Base-by-base conservation (phyloP, 1,140 invertebrate species). In the Papilio machaon region DNA sequence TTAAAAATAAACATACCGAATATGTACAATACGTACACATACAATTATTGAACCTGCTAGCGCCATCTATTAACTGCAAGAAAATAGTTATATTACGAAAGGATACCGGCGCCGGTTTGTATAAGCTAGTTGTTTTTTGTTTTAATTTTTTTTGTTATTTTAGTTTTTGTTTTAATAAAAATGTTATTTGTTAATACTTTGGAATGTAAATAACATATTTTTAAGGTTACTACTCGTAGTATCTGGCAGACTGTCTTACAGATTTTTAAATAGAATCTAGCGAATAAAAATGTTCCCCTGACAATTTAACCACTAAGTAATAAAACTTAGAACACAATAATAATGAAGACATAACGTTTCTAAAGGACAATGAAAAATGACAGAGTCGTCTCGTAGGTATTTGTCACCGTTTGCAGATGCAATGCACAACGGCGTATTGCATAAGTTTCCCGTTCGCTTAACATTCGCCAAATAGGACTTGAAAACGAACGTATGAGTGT, bases 361-460 rank as follows among this genome's bases (percentile, higher is more conserved):
- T 6, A 35, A 30, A 35, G 30, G 64, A 35, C 64, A 67, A 67
- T 35, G 64, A 67, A 67, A 35, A 67, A 30, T 67, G 1, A 8
- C 64, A 38, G 30, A 54, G 52, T 17, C 30, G 60, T 30, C 60
- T 67, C 23, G 23, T n/a, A 58, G 17, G n/a, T 35, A 67, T 67
- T 67, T 67, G 64, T 67, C 64, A 67, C 23, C 64, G 30, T 67
- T 67, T 67, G 64, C 64, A 67, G 30, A 67, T 67, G 60, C 60
- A 67, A 67, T 64, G 60, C 60, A 64, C 60, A 64, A 64, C 60
- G 10, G 23, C 2, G 30, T 35, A 4, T 67, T 67, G 64, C 64
- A 67, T 67, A 67, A 67, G 64, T 67, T 67, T 67, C 64, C 64
- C 64, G 64, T 67, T 67, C 64, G 64, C 30, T 70, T 70, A 70